Base-by-base conservation (phyloP, 92 coral and sea anemone genomes). In the Parazoanthus darwini region DNA sequence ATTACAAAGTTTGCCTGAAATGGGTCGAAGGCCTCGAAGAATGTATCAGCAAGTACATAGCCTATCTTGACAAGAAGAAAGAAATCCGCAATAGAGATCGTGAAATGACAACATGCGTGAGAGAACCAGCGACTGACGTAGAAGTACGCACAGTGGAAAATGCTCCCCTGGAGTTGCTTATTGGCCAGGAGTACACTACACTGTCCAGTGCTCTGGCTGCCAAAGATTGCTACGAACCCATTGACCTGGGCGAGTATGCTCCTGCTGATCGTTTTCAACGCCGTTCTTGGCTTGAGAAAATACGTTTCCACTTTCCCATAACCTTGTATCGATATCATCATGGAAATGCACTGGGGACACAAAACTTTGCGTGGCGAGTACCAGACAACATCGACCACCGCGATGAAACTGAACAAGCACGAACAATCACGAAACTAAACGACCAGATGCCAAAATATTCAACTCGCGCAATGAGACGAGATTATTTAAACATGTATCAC, bases 191-290 rank as follows among this genome's bases (percentile, higher is more conserved):
- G 78, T 73, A 73, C 78, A 73, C 18, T 7, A 73, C 77, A 33
- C 14, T 73, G 18, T 29, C 77, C 44, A 73, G 35, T 33, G 20
- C 77, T 73, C 77, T 35, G 38, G 77, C 77, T 15, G 38, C 38
- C 44, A 73, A 26, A 73, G 77, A 73, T 3, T 73, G 77, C 16
- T 73, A 73, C 15, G 44, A 73, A 33, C 14, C 77, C 77, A 73
- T 73, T 73, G 77, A 73, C 77, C 77, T 73, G 14, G 77, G 77
- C 18, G 77, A 73, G 44, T 73, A 73, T 33, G 77, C 77, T 73
- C 77, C 77, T 5, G 16, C 44, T 73, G 77, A 33, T 33, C 77
- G 44, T 73, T 73, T 73, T 33, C 14, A 73, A 73, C 44, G 38
- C 43, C 44, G 77, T 33, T n/a, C 77, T 33, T 73, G 77, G 77